Percentiles rank a stretch among this genome's conserved stretches.
Evolutionary conservation across 2,888 invertebrate genomes (phyloP).

Genomic region (Odontocolon sp.): DNA sequence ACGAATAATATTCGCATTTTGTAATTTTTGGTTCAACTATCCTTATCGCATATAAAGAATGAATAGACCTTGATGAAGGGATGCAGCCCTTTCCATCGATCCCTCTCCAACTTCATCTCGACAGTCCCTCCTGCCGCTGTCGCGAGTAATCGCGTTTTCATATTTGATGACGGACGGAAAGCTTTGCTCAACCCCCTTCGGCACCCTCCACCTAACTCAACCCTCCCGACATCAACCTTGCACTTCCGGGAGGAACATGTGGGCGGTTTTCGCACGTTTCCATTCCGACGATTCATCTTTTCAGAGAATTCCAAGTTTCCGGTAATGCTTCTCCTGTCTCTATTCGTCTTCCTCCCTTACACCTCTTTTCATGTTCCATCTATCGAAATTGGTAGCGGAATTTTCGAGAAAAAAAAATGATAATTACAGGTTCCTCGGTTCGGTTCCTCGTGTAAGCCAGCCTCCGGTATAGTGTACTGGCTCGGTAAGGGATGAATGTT

Average conservation of each 20-base stretch:
- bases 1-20: too few relatives aligned
- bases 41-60: too few relatives aligned
- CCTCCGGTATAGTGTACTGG: constrained; percentile 42
- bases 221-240: neutral
- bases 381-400: too few relatives aligned
- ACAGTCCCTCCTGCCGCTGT: too few relatives aligned
- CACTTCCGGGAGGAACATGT: constrained; percentile 8
- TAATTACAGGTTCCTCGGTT: constrained; percentile 16
- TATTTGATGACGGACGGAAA: constrained; percentile 65
- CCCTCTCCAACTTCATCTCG: too few relatives aligned
- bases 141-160: constrained; percentile 60
- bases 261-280: constrained; percentile 48
- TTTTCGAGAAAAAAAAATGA: too few relatives aligned
- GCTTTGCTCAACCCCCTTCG: constrained; percentile 21
- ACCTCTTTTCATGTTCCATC: constrained; percentile 3
- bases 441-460: neutral
- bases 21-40: too few relatives aligned
- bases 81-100: too few relatives aligned
- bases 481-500: constrained; percentile 69
- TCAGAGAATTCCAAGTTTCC: constrained; percentile 38
- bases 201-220: too few relatives aligned
- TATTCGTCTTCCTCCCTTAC: constrained; percentile 43
- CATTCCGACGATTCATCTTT: constrained; percentile 45
- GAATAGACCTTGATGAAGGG: too few relatives aligned
- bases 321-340: constrained; percentile 21